Conservation (phyloP, 2,888 invertebrate genomes). For the Phrixothrix hirtus region DNA sequence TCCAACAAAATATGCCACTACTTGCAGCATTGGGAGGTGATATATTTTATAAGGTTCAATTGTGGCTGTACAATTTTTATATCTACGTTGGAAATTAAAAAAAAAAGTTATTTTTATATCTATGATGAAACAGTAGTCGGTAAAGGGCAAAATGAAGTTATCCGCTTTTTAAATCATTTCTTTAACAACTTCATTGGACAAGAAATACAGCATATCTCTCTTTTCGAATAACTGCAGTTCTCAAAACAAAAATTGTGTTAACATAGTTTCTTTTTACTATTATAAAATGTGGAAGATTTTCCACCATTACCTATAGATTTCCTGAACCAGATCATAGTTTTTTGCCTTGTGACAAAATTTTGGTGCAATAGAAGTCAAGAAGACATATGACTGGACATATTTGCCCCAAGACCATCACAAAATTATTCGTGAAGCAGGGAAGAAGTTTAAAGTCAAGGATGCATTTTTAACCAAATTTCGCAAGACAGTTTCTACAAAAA, state of each 20-base stretch:
- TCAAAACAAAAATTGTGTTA: not conserved
- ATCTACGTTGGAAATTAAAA: not conserved
- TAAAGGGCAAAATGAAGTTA: no score
- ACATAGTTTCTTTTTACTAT: no score
- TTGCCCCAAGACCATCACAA: slow-evolving; percentile 8
- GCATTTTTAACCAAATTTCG: slow-evolving; percentile 4
- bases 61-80: no score
- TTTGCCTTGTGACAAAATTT: slow-evolving; percentile 9
- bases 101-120: not conserved
- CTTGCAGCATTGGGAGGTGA: not conserved
- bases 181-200: not conserved
- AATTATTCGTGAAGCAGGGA: slow-evolving; percentile 5
- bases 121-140: no score
- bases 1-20: slow-evolving; percentile 2
- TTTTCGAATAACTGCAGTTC: slow-evolving; percentile 2
- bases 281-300: no score
- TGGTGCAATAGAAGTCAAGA: slow-evolving; percentile 6
- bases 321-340: slow-evolving; percentile 7
- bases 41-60: no score
- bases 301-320: no score
- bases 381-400: slow-evolving; percentile 3
- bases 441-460: slow-evolving; percentile 2
- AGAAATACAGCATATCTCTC: not conserved
- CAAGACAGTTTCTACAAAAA: slow-evolving; percentile 4
- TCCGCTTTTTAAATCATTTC: not conserved